Base-by-base conservation (phyloP, 2,888 invertebrate species). In the Oligia latruncula region DNA sequence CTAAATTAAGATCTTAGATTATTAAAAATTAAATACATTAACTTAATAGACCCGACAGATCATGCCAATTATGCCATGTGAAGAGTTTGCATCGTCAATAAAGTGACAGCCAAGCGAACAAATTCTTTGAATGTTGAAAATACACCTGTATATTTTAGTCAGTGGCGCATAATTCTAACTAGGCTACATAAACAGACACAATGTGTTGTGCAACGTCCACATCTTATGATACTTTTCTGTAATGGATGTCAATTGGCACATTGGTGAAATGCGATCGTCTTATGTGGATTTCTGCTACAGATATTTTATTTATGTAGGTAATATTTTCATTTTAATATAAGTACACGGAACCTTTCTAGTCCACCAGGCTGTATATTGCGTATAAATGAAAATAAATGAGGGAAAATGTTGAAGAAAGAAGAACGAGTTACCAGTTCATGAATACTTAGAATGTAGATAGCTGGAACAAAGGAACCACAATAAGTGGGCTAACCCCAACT, bases 171-270 rank as follows among this genome's bases (percentile, higher is more conserved):
- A 43, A 35, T 71, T 77, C 15, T 77, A 72, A 52, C 67, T 58
- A 77, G n/a, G 58, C 8, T 77, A 74, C 55, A 55, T 17, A 72
- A 74, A 74, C 60, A 58, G 8, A 77, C 72, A 77, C 67, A 77
- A 74, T 77, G 72, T 80, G 52, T 43, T 72, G 62, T 66, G 74
- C 35, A 73, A 35, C 35, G 11, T 62, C 46, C 72, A 67, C 65
- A 62, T 55, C 64, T 49, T 20, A 23, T 71, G 35, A 72, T 68
- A 62, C n/a, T 55, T 76, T 64, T 35, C 55, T 74, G 58, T 76
- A 76, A 74, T 80, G 73, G 62, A 74, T 77, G 52, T 77, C 76
- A 77, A 83, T 82, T 83, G 72, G 66, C 72, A 84, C 67, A 67
- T 60, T 67, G 52, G 29, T 52, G 23, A 84, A 77, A 46, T 64